These are phyloP conservation scores for Amphiprion percula DNA, from an alignment of 2,113 vertebrate species.

Conservation along the genomic window DNA sequence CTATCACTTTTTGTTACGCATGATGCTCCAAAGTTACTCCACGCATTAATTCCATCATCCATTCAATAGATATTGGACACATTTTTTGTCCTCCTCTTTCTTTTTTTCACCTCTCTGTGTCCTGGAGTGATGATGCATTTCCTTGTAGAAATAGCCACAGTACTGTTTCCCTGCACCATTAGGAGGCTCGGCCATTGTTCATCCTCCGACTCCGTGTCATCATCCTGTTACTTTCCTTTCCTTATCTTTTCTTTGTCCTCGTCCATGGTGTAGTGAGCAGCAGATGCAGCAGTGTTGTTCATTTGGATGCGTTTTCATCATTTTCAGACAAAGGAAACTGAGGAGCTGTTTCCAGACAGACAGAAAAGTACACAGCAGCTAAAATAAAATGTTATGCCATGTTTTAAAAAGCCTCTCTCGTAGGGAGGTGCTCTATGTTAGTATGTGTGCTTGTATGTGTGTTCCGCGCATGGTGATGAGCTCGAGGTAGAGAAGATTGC, in stretches of 20 bases:
- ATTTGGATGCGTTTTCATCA: constrained; percentile 68
- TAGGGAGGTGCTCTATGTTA: constrained; percentile 18
- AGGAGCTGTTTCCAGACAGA: constrained; percentile 37
- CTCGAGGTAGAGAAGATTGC: constrained; percentile 66
- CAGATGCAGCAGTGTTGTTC: constrained; percentile 46
- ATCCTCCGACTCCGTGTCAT: constrained; percentile 57
- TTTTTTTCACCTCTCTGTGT: constrained; percentile 22
- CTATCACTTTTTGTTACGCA: constrained; percentile 82
- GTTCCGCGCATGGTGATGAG: constrained; percentile 60
- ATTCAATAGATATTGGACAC: constrained; percentile 67
- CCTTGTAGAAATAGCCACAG: constrained; percentile 56
- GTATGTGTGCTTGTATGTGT: not conserved
- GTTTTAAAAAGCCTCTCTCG: constrained; percentile 52
- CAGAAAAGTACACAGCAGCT: constrained; percentile 25
- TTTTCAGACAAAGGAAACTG: constrained; percentile 60
- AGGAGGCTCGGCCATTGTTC: constrained; percentile 62
- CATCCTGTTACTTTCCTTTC: constrained; percentile 57
- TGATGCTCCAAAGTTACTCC: constrained; percentile 80
- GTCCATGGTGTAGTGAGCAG: constrained; percentile 44
- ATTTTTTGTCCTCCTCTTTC: constrained; percentile 47
- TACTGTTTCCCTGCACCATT: constrained; percentile 59
- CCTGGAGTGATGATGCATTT: constrained; percentile 64
- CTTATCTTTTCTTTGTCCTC: constrained; percentile 47
- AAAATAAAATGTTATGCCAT: constrained; percentile 58
- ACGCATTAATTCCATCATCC: constrained; percentile 75